phyloP scores from a whole-genome alignment of 2,113 vertebrate species.

The Chlamydotis undulata region DNA sequence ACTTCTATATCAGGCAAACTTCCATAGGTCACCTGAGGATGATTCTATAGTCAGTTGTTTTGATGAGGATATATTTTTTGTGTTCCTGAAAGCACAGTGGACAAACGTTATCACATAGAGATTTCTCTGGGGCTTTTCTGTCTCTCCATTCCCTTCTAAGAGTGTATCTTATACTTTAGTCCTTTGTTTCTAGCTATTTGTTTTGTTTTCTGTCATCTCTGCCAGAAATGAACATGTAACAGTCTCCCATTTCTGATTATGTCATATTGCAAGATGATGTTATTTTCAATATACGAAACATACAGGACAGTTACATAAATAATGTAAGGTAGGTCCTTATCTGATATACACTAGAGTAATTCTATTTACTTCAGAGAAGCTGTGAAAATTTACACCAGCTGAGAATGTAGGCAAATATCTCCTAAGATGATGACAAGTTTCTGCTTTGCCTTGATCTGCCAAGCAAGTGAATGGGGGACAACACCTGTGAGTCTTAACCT shows the following conservation, averaged over 20 bases:
- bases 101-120: not conserved
- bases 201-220: not conserved
- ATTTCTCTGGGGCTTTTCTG: not conserved
- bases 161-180: not conserved
- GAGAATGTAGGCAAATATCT: not conserved
- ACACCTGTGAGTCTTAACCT: slow-evolving; percentile 49
- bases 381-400: not conserved
- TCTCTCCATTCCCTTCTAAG: not conserved
- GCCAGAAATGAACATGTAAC: not conserved
- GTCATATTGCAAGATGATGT: not conserved
- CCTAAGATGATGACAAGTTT: not conserved
- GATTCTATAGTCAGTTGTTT: not conserved
- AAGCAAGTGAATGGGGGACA: not conserved
- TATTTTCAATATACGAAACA: not conserved
- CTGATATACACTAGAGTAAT: not conserved
- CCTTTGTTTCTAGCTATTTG: not conserved
- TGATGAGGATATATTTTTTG: not conserved
- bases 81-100: not conserved
- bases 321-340: not conserved
- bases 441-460: slow-evolving; percentile 14
- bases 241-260: not conserved
- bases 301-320: not conserved
- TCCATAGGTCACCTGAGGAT: not conserved
- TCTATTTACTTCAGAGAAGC: not conserved
- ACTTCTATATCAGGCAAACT: not conserved